phyloP scores from a whole-genome alignment of 2,888 invertebrate species.

The Oxycera nigricornis region DNA sequence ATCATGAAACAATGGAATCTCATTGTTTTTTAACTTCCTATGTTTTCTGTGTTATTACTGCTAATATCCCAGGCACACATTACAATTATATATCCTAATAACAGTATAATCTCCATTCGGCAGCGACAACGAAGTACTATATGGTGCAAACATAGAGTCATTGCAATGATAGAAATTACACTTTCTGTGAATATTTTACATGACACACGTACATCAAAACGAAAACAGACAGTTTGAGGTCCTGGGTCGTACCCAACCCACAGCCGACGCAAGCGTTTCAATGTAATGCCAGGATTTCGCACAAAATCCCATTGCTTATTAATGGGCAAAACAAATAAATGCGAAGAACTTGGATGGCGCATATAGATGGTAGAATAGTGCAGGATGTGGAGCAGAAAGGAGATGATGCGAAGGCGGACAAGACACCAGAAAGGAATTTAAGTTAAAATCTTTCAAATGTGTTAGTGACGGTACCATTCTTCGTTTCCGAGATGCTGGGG shows the following conservation, averaged over 20 bases:
- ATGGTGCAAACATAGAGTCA: background rate
- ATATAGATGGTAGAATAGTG: background rate
- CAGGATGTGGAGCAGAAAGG: background rate
- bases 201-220: slow-evolving; percentile 33
- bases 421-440: slow-evolving; percentile 7
- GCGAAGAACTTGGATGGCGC: background rate
- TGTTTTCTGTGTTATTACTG: too few relatives aligned
- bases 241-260: background rate
- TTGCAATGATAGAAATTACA: slow-evolving; percentile 32
- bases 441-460: slow-evolving; percentile 6
- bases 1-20: too few relatives aligned
- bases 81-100: too few relatives aligned
- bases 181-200: slow-evolving; percentile 26
- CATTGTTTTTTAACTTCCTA: too few relatives aligned
- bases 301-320: slow-evolving; percentile 35
- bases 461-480: slow-evolving; percentile 3
- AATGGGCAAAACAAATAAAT: slow-evolving; percentile 22
- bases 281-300: slow-evolving; percentile 25
- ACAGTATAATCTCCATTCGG: background rate
- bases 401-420: background rate
- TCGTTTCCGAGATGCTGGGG: background rate
- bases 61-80: too few relatives aligned
- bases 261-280: background rate
- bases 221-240: background rate
- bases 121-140: background rate